These are phyloP conservation scores for Parapristionchus giblindavisi DNA, from an alignment of 2,888 invertebrate species.

Conservation along the genomic window DNA sequence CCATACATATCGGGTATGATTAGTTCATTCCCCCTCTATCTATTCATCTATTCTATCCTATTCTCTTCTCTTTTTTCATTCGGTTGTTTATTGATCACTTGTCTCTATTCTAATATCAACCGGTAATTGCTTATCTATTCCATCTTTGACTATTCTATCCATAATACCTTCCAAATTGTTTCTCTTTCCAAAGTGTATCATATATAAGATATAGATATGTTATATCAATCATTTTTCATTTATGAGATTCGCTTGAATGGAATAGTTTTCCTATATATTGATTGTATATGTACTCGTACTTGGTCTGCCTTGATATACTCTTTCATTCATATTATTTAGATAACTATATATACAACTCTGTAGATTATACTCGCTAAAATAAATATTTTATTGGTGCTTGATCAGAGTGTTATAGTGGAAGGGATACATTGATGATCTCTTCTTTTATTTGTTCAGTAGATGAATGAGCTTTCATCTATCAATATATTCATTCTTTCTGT, in stretches of 20 bases:
- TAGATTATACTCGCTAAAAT: too few relatives aligned
- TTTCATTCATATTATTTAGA: too few relatives aligned
- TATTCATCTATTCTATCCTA: not conserved
- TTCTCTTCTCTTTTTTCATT: slow-evolving; percentile 2
- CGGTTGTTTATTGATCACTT: not conserved
- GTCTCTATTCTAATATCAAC: slow-evolving; percentile 8
- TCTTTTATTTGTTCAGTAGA: too few relatives aligned
- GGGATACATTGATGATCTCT: too few relatives aligned
- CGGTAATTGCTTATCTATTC: not conserved
- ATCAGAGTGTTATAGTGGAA: too few relatives aligned
- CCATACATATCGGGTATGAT: slow-evolving; percentile 10
- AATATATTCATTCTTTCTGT: too few relatives aligned
- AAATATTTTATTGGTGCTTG: too few relatives aligned
- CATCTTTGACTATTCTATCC: not conserved
- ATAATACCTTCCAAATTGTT: slow-evolving; percentile 9
- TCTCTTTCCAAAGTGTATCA: not conserved
- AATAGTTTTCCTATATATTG: too few relatives aligned
- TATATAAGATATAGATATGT: not conserved
- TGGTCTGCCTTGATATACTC: too few relatives aligned
- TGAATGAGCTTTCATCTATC: too few relatives aligned
- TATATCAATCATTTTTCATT: slow-evolving; percentile 11
- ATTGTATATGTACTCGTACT: too few relatives aligned
- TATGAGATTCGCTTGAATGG: slow-evolving; percentile 17
- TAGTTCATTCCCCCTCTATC: not conserved
- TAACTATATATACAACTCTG: too few relatives aligned